Percentiles rank a stretch among this genome's conserved stretches.
These are phyloP conservation scores for Steromphala cineraria DNA, from an alignment of 2,888 invertebrate genomes.

Conservation along the genomic window DNA sequence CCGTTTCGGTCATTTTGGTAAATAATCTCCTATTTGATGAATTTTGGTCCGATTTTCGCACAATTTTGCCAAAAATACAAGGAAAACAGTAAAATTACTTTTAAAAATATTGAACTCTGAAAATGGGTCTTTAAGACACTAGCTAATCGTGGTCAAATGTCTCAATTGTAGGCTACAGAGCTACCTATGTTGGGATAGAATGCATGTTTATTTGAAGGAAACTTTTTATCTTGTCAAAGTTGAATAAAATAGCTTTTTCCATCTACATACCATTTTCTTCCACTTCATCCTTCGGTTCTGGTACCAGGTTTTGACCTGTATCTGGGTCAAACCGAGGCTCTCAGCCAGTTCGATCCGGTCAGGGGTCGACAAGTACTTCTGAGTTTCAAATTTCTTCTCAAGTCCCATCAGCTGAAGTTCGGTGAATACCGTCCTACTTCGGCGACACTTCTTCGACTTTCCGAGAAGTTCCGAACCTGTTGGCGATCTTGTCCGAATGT, in stretches of 20 bases:
- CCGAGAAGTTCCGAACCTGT: slow-evolving; percentile 49
- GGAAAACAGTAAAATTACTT: too few relatives aligned
- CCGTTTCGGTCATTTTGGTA: too few relatives aligned
- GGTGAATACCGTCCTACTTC: slow-evolving; percentile 73
- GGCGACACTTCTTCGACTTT: slow-evolving; percentile 66
- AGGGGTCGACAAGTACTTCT: slow-evolving; percentile 77
- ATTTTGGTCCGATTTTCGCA: too few relatives aligned
- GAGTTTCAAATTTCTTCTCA: slow-evolving; percentile 75
- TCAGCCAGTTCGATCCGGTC: slow-evolving; percentile 75
- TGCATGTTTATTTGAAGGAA: too few relatives aligned
- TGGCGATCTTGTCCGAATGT: slow-evolving; percentile 65
- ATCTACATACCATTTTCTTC: slow-evolving; percentile 75
- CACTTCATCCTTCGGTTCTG: slow-evolving; percentile 77
- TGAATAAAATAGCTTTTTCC: not conserved
- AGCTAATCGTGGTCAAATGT: too few relatives aligned
- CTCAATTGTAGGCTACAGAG: too few relatives aligned
- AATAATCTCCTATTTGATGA: too few relatives aligned
- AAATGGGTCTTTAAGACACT: too few relatives aligned
- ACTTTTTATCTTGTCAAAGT: not conserved
- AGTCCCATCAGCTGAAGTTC: slow-evolving; percentile 75
- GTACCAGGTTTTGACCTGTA: slow-evolving; percentile 78
- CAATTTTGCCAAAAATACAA: too few relatives aligned
- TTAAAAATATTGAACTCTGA: too few relatives aligned
- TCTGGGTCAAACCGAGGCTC: slow-evolving; percentile 75
- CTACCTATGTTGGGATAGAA: too few relatives aligned